Evolutionary conservation across 2,888 invertebrate genomes (phyloP).

Genomic region (Drosophila nigritarsus): DNA sequence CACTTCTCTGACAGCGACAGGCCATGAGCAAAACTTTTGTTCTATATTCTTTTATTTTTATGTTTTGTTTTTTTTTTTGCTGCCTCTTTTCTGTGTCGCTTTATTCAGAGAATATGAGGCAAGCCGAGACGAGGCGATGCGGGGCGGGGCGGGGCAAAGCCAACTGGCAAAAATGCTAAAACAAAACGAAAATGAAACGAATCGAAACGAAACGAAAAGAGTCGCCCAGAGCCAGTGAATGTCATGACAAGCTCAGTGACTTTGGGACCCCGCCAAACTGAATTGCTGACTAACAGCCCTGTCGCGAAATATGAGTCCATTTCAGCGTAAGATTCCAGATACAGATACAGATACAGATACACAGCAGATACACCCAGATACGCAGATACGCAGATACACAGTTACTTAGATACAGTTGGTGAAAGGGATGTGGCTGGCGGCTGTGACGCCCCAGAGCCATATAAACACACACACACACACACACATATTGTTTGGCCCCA

Average conservation of each 20-base stretch:
- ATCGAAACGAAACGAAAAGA: slow-evolving; percentile 45
- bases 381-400: slow-evolving; percentile 23
- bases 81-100: slow-evolving; percentile 39
- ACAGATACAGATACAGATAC: slow-evolving; percentile 26
- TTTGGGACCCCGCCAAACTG: slow-evolving; percentile 67
- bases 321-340: slow-evolving; percentile 68
- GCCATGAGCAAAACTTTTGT: slow-evolving; percentile 81
- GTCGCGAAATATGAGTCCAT: slow-evolving; percentile 81
- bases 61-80: slow-evolving; percentile 18
- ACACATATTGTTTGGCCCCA: slow-evolving; percentile 45
- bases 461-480: slow-evolving; percentile 9
- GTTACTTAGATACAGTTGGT: slow-evolving; percentile 22
- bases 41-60: slow-evolving; percentile 61
- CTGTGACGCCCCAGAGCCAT: slow-evolving; percentile 9
- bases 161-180: slow-evolving; percentile 64
- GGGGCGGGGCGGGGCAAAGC: slow-evolving; percentile 38
- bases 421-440: slow-evolving; percentile 49
- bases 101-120: slow-evolving; percentile 49
- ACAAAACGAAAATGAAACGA: slow-evolving; percentile 43
- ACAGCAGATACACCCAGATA: slow-evolving; percentile 21
- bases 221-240: slow-evolving; percentile 63
- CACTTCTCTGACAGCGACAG: slow-evolving; percentile 82
- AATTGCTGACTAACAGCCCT: slow-evolving; percentile 81
- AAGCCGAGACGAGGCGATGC: slow-evolving; percentile 11
- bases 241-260: slow-evolving; percentile 77